These are phyloP conservation scores for Pteromalus puparum DNA, from an alignment of 1,140 invertebrate species.

Conservation along the genomic window DNA sequence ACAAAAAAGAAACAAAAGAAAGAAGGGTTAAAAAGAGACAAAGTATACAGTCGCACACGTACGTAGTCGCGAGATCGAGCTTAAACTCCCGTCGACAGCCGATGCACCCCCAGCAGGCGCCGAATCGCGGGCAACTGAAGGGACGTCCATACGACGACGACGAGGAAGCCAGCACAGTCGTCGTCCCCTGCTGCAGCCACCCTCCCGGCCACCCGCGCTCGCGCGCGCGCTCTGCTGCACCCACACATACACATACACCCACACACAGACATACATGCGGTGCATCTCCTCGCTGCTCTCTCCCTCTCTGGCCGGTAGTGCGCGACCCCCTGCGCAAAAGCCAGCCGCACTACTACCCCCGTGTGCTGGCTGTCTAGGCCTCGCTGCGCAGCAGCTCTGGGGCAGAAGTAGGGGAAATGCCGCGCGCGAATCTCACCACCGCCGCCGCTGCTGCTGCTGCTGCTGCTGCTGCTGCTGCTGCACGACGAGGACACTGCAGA, in stretches of 20 bases:
- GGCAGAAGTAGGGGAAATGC: neutral
- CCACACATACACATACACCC: too few species aligned
- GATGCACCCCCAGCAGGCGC: conserved; percentile 64
- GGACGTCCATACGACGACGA: conserved; percentile 11
- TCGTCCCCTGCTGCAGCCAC: neutral
- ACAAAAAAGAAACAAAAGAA: neutral
- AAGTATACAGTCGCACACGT: conserved; percentile 26
- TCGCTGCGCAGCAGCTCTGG: neutral
- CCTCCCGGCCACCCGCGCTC: neutral
- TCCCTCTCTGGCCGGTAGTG: conserved; percentile 55
- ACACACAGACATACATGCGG: neutral
- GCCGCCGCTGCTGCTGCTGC: too few species aligned
- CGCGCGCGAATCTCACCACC: neutral
- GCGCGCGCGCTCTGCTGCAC: neutral
- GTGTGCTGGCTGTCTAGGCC: neutral
- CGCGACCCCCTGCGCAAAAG: conserved; percentile 69
- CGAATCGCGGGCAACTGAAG: conserved; percentile 75
- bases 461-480: neutral
- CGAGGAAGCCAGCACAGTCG: neutral
- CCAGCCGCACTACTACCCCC: conserved; percentile 49
- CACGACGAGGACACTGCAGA: conserved; percentile 29
- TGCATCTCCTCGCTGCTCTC: neutral
- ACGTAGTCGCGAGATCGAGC: conserved; percentile 29
- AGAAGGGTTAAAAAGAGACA: neutral
- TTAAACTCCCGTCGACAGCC: neutral